Evolutionary conservation across 2,888 invertebrate genomes (phyloP), one percentile per base, ranked within the genome.

Genomic region (Macrophya alboannulata): DNA sequence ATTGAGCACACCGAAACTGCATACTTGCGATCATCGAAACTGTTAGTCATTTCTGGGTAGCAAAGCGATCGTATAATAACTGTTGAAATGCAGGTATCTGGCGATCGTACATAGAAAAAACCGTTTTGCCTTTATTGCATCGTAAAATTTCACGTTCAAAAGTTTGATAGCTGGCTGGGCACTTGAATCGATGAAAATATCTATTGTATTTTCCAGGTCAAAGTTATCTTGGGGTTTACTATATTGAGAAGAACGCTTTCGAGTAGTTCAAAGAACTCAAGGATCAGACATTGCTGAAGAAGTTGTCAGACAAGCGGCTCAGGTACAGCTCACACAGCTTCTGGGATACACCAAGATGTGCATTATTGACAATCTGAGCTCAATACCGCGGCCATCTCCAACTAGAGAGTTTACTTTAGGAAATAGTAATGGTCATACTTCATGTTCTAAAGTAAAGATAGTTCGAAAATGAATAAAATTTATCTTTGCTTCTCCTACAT

Each of bases 61-160:
- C 77, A 48, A 62, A 43, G 84, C 68, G 76, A 84, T 79, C 71
- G 62, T 85, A 31, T 31, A 85, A 88, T 88, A 87, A 87, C 84
- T 85, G 86, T 86, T 86, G 86, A 88, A 86, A 71, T 37, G 17
- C 77, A 77, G 86, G 68, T 81, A 85, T 87, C 87, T 59, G 83
- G 77, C 72, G 71, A 86, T 86, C 48, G 62, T 74, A 76, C 59
- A 85, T 85, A 77, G 85, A 85, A 84, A 31, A 87, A 87, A 87
- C 81, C 87, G 85, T 85, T 86, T 88, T 84, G 83, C 86, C 68
- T 86, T 82, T 71, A 88, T 86, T 74, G 87, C 76, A 71, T 81
- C 86, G 86, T 87, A 86, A 87, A 87, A 88, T 84, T 87, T 87
- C 85, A 87, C 84, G 84, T 65, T 71, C 72, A 31, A 72, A 62